A percentile compares a stretch with the other conserved stretches of the same genome.
Evolutionary conservation across 2,797 vertebrate genomes (phyloP).

Genomic region (Rhincodon typus): DNA sequence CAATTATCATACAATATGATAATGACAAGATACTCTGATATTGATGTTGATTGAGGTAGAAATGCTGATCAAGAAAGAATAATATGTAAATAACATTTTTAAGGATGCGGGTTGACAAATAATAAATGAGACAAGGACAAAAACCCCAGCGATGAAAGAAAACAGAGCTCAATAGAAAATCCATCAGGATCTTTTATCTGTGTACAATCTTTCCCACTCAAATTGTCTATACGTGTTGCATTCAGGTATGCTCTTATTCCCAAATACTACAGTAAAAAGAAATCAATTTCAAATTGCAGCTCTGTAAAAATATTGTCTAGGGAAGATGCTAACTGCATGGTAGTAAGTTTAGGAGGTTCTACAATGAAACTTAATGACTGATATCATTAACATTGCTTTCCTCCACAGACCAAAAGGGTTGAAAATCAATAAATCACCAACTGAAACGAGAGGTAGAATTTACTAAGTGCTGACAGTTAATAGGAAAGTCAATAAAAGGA

Average conservation of each 20-base stretch:
- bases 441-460: neutral
- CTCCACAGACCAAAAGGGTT: neutral
- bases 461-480: neutral
- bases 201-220: neutral
- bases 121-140: neutral
- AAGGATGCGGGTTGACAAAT: neutral
- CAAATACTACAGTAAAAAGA: neutral
- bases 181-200: neutral
- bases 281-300: neutral
- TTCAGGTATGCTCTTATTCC: neutral
- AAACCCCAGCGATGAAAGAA: neutral
- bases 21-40: neutral
- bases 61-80: neutral
- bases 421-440: constrained; percentile 11
- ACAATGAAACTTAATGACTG: neutral
- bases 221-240: neutral
- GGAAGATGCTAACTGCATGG: neutral
- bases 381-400: constrained; percentile 16
- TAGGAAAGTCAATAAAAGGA: neutral
- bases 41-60: neutral
- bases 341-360: neutral
- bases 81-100: neutral
- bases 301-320: neutral
- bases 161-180: neutral
- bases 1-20: neutral